These are phyloP conservation scores for Hydropotes inermis DNA, from an alignment of 2,113 vertebrate species.

Conservation along the genomic window DNA sequence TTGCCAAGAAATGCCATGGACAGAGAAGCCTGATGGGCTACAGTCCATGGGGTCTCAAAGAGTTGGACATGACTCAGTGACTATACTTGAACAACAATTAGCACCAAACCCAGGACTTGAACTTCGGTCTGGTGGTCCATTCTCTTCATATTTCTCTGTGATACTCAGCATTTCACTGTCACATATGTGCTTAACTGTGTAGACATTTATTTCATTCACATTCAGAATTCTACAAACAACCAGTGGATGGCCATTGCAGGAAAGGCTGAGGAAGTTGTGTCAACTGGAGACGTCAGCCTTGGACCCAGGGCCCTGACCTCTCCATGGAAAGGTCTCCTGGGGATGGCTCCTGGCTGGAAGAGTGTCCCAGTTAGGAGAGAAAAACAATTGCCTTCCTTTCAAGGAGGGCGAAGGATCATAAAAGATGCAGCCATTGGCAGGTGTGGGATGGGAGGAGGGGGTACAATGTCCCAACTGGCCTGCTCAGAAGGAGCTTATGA, in stretches of 20 bases:
- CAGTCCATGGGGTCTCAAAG: not conserved
- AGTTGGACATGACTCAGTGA: not conserved
- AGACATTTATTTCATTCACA: not conserved
- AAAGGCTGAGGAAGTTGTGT: not conserved
- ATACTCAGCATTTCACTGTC: too few species aligned
- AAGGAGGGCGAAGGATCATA: not conserved
- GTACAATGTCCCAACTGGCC: not conserved
- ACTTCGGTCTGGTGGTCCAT: not conserved
- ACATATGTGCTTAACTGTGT: fast-evolving
- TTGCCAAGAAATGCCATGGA: not conserved
- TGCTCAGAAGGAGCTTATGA: too few species aligned
- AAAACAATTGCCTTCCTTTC: not conserved
- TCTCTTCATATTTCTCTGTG: not conserved
- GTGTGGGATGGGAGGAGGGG: not conserved
- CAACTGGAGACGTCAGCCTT: fast-evolving
- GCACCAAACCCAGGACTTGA: not conserved
- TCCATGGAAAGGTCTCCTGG: not conserved
- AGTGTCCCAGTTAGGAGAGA: not conserved
- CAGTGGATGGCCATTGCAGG: fast-evolving
- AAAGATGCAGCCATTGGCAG: fast-evolving
- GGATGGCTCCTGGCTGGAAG: not conserved
- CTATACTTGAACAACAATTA: not conserved
- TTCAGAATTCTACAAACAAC: not conserved
- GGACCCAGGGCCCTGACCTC: fast-evolving
- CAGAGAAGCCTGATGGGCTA: not conserved